phyloP scores from a whole-genome alignment of 2,797 vertebrate genomes.

The Chrysocyon brachyurus region DNA sequence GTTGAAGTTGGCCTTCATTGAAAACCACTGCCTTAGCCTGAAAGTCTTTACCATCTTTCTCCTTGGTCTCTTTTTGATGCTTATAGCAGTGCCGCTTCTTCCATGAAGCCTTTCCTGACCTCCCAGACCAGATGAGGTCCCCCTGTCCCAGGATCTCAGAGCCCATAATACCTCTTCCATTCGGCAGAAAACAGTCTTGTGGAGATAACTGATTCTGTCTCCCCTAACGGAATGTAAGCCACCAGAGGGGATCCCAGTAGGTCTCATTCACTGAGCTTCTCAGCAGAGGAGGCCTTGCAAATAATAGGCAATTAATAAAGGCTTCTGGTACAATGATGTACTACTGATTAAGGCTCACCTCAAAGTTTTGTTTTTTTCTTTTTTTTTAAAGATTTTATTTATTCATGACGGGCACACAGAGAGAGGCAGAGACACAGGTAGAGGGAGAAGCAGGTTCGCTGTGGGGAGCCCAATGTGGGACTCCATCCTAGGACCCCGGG shows the following conservation, averaged over 20 bases:
- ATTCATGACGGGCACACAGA: too few species aligned
- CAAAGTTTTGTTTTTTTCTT: background rate
- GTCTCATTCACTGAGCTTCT: too few species aligned
- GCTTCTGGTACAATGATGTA: fast-evolving
- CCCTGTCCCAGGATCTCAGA: background rate
- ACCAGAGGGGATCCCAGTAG: too few species aligned
- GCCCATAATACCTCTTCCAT: background rate
- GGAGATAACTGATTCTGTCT: background rate
- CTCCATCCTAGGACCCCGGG: too few species aligned
- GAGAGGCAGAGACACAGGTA: too few species aligned
- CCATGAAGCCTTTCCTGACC: background rate
- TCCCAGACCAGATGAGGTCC: background rate
- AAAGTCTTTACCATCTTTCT: background rate
- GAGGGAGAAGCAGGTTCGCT: too few species aligned
- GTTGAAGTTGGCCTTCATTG: too few species aligned
- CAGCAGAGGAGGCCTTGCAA: background rate
- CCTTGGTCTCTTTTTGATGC: fast-evolving
- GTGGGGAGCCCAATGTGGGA: too few species aligned
- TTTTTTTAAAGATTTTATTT: too few species aligned
- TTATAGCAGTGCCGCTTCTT: too few species aligned
- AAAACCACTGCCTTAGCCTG: background rate
- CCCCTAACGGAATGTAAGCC: background rate
- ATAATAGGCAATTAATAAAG: background rate
- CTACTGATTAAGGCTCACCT: background rate
- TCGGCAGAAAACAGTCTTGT: background rate